These are phyloP conservation scores for Palythoa grandis DNA, from an alignment of 92 coral and sea anemone species.

Conservation along the genomic window DNA sequence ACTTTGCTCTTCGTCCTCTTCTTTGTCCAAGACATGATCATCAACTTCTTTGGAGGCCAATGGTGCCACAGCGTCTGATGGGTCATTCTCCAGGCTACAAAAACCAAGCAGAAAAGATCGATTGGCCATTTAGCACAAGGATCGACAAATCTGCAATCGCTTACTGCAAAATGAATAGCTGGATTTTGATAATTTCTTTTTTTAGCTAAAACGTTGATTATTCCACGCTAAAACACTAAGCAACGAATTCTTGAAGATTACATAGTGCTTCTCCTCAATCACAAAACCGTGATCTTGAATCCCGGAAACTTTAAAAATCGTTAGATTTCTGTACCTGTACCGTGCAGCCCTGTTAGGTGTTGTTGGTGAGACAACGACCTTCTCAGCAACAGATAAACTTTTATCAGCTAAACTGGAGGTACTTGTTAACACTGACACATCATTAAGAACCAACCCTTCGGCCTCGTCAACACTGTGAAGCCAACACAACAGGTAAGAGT, in stretches of 20 bases:
- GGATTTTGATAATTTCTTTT: too few relatives aligned
- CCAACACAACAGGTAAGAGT: background rate
- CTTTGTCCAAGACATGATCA: slow-evolving; percentile 83
- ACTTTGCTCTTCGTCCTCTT: slow-evolving; percentile 29
- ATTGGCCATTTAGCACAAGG: too few relatives aligned
- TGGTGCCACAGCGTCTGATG: slow-evolving; percentile 58
- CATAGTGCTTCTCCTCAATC: too few relatives aligned
- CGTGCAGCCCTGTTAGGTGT: slow-evolving; percentile 59
- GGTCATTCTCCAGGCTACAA: slow-evolving; percentile 21
- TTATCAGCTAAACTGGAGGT: slow-evolving; percentile 11
- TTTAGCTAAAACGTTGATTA: too few relatives aligned
- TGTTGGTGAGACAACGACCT: slow-evolving; percentile 21
- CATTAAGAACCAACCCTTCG: slow-evolving; percentile 66
- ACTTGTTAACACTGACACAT: slow-evolving; percentile 52
- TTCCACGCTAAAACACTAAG: too few relatives aligned
- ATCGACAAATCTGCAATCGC: too few relatives aligned
- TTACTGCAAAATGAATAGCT: too few relatives aligned
- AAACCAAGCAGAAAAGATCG: too few relatives aligned
- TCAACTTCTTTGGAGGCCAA: slow-evolving; percentile 86
- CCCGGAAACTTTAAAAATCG: too few relatives aligned
- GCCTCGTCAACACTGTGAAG: slow-evolving; percentile 45
- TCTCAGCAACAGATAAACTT: background rate
- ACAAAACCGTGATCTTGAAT: too few relatives aligned
- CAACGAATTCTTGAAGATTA: too few relatives aligned
- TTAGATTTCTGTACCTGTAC: slow-evolving; percentile 50